Percentiles rank a stretch among this genome's conserved stretches.
These are phyloP conservation scores for Drosophila maculinotata DNA, from an alignment of 2,888 invertebrate genomes.

Conservation along the genomic window DNA sequence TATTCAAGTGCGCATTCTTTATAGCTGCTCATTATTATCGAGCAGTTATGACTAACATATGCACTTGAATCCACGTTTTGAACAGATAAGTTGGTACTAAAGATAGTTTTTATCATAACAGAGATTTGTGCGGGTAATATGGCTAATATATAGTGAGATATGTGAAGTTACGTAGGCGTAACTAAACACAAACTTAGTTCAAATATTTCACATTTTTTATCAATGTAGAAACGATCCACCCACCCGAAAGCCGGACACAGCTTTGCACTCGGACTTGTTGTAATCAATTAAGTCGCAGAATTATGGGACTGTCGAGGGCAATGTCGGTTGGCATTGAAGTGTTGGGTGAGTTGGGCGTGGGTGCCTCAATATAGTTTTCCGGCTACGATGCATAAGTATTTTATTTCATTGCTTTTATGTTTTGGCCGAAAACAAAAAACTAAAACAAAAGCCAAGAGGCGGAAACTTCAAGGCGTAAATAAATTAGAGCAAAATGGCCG, in stretches of 20 bases:
- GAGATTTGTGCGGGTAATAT: slow-evolving; percentile 24
- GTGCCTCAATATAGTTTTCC: slow-evolving; percentile 39
- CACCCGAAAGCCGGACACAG: slow-evolving; percentile 32
- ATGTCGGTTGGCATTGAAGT: slow-evolving; percentile 46
- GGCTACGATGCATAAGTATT: slow-evolving; percentile 28
- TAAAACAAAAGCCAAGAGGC: slow-evolving; percentile 35
- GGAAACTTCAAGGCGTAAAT: slow-evolving; percentile 63
- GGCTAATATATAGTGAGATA: slow-evolving; percentile 10
- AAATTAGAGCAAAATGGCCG: slow-evolving; percentile 70
- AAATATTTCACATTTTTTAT: slow-evolving; percentile 39
- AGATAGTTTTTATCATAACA: slow-evolving; percentile 34
- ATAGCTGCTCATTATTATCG: slow-evolving; percentile 9
- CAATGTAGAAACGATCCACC: slow-evolving; percentile 31
- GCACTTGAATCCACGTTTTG: slow-evolving; percentile 7
- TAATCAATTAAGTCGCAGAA: slow-evolving; percentile 72
- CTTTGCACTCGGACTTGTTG: slow-evolving; percentile 41
- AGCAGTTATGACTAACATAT: not conserved
- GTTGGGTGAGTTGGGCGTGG: slow-evolving; percentile 44
- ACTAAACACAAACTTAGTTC: slow-evolving; percentile 22
- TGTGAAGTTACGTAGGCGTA: slow-evolving; percentile 1
- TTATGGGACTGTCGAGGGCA: slow-evolving; percentile 54
- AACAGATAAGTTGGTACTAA: slow-evolving; percentile 12
- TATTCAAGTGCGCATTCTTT: slow-evolving; percentile 14
- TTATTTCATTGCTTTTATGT: slow-evolving; percentile 28
- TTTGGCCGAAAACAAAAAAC: slow-evolving; percentile 1